Percentiles rank a stretch among this genome's conserved stretches.
Evolutionary conservation across 1,140 invertebrate genomes (phyloP).

Genomic region (Anadara kagoshimensis): DNA sequence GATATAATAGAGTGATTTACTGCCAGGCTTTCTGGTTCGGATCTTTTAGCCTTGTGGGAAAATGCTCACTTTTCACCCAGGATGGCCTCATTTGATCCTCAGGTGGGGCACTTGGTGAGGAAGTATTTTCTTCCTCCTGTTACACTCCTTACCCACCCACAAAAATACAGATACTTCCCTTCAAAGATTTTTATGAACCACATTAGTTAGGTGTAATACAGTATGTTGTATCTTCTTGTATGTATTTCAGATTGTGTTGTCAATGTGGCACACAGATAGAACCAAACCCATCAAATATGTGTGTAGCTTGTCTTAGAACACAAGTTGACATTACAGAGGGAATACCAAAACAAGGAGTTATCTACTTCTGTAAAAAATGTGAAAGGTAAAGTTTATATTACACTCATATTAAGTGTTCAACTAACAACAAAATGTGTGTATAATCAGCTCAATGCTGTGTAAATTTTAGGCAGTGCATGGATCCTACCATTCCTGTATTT

Average conservation of each 20-base stretch:
- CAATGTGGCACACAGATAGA: conserved; percentile 82
- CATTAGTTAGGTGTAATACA: too few species aligned
- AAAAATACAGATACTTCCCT: too few species aligned
- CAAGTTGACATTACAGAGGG: conserved; percentile 96
- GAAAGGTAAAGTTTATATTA: conserved; percentile 71
- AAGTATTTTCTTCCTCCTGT: too few species aligned
- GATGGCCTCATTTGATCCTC: too few species aligned
- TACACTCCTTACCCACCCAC: too few species aligned
- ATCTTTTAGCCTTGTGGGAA: too few species aligned
- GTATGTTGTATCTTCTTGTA: neutral
- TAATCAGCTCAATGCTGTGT: neutral
- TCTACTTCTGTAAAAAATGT: conserved; percentile 84
- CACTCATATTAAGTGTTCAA: neutral
- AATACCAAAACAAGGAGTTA: conserved; percentile 89
- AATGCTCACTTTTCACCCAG: too few species aligned
- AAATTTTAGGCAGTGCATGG: neutral
- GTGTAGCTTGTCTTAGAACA: conserved; percentile 91
- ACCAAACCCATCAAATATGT: conserved; percentile 98
- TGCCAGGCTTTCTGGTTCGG: too few species aligned
- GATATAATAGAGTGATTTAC: too few species aligned
- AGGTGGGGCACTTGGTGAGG: too few species aligned
- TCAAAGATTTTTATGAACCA: too few species aligned
- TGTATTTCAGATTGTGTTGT: conserved; percentile 75
- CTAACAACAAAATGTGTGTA: neutral
- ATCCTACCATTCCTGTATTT: too few species aligned